phyloP scores from a whole-genome alignment of 1,140 invertebrate species.

The Homarus americanus region DNA sequence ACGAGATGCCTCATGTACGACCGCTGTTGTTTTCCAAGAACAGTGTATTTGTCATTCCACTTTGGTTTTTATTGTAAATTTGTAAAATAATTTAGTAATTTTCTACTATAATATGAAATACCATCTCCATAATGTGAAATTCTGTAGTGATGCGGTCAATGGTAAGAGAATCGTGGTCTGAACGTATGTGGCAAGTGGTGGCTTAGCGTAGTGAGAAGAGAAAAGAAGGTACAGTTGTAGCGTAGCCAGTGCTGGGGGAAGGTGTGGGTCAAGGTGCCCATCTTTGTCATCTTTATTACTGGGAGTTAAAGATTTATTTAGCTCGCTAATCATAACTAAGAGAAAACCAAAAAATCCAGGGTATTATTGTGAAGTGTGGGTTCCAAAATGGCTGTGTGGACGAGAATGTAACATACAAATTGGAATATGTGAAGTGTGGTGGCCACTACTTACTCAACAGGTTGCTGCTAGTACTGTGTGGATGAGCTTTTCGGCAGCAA shows the following conservation, averaged over 20 bases:
- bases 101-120: too few relatives aligned
- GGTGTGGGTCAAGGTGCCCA: background rate
- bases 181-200: background rate
- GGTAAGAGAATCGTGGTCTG: background rate
- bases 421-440: background rate
- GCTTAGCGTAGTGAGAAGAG: conserved; percentile 6
- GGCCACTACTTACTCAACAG: background rate
- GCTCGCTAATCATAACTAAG: background rate
- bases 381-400: background rate
- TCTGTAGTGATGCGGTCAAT: background rate
- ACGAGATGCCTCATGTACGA: background rate
- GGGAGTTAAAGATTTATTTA: background rate
- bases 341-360: background rate
- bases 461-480: background rate
- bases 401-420: background rate
- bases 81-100: too few relatives aligned
- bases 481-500: background rate
- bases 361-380: background rate
- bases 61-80: too few relatives aligned
- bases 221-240: background rate
- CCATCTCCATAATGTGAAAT: too few relatives aligned
- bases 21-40: too few relatives aligned
- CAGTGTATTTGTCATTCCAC: too few relatives aligned
- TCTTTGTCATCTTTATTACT: background rate
- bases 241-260: background rate